Evolutionary conservation across 2,113 vertebrate genomes (phyloP), one percentile per base, ranked within the genome.

Genomic region (Sebastes schlegelii): DNA sequence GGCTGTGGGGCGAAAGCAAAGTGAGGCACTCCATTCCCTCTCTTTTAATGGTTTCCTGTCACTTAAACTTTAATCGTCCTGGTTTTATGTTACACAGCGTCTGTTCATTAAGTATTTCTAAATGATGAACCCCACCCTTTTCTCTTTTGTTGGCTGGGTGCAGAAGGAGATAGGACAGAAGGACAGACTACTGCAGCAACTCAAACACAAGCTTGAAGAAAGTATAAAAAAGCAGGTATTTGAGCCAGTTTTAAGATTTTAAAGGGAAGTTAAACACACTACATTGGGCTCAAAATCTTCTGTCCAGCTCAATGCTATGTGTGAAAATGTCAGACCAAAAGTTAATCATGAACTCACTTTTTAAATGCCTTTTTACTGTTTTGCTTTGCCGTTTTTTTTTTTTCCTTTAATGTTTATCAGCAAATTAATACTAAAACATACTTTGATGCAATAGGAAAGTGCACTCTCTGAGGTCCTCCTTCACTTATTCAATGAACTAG

Each of bases 151-250:
- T 63, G 54, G 1, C 26, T 26, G 52, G 12, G 5, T 94, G 86
- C 95, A 99, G 98, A 99, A 97, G 83, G 98, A 99, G 70, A 81
- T 96, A 43, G 95, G 95, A 54, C 98, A 98, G 95, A 99, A 98
- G 90, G 98, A 99, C 4, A 90, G 96, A 55, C 95, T 97, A 6
- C 60, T 99, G 62, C 98, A 98, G 85, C 98, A 99, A 87, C 95
- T 97, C 60, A 97, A 98, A 92, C 92, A 74, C 86, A 98, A 96
- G 82, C 88, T 99, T 81, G 98, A 99, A 17, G 98, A 99, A 80
- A 96, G 94, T 89, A 97, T 88, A 86, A 96, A 95, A 86, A 95
- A 96, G 55, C 96, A 98, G 97, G 98, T 99, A 91, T 11, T 14
- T 69, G 8, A 45, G 34, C 17, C 16, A 14, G 4, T 60, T 19